phyloP scores from a whole-genome alignment of 2,113 vertebrate genomes.

The Tupaia tana region DNA sequence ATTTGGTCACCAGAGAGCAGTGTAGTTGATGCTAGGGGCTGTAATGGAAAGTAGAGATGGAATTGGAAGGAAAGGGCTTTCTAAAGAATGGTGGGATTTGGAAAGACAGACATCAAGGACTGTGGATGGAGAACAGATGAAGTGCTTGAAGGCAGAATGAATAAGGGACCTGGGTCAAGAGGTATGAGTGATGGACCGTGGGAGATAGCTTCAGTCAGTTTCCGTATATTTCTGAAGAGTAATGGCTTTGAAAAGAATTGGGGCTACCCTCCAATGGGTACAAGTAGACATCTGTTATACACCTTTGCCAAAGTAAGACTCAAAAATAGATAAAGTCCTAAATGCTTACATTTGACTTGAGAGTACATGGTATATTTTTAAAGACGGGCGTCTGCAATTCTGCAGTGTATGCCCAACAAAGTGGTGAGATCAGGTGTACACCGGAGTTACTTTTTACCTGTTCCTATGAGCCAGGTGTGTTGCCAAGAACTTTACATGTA shows the following conservation, averaged over 20 bases:
- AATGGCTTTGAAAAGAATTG: not conserved
- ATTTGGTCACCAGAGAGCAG: not conserved
- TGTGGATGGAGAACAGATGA: not conserved
- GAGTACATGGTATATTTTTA: not conserved
- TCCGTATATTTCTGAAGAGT: not conserved
- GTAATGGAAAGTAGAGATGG: not conserved
- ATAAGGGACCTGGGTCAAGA: accelerated
- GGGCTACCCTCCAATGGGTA: not conserved
- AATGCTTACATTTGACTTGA: conserved; percentile 14
- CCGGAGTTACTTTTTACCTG: not conserved
- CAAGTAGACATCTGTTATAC: not conserved
- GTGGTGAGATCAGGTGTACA: not conserved
- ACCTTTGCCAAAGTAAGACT: not conserved
- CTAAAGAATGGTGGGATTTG: not conserved
- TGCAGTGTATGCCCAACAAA: not conserved
- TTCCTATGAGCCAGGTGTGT: not conserved
- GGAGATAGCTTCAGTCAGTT: not conserved
- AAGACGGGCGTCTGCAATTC: not conserved
- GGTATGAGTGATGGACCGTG: not conserved
- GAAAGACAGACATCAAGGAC: not conserved
- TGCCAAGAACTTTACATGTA: not conserved
- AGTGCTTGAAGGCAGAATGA: not conserved
- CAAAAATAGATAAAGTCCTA: not conserved
- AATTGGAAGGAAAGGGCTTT: not conserved
- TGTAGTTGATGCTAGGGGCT: no score